Evolutionary conservation across 2,888 invertebrate genomes (phyloP), one percentile per base, ranked within the genome.

Genomic region (Oscheius sp.): DNA sequence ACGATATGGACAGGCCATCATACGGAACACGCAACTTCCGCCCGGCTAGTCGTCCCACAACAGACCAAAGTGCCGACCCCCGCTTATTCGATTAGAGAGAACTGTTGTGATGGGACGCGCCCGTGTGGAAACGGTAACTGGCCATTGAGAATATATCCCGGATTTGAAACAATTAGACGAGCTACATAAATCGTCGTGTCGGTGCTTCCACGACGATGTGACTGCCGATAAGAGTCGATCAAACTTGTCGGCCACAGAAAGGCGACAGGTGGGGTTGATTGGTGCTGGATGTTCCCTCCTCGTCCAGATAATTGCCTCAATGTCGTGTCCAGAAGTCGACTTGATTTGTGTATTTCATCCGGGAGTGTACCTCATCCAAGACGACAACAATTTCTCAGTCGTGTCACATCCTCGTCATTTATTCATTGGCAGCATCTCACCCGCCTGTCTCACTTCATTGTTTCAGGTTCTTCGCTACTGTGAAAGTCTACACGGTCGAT

Each of bases 401-500:
- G 49, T 66, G 66, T 66, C 49, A 49, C n/a, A 49, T 12, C n/a
- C 49, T 25, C 13, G 27, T 66, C 18, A 52, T 66, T 66, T 46
- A 66, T 66, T 66, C 66, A 66, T 66, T 49, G 66, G 52, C 18
- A 7, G 52, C 66, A 66, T 52, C 52, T 27, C 35, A 9, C 5
- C 35, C 35, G 35, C 35, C 35, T 35, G 35, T 35, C 35, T 35
- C 35, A 35, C 9, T 9, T 9, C 1, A 35, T 25, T 29, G 52
- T 74, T 92, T 0, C 93, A 96, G 96, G 94, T 95, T 69, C 90
- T 99, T 84, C 95, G 95, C 88, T 99, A 98, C 91, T 96, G 98
- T 90, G 99, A 99, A 89, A 95, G 96, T 90, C 92, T 97, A 61
- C 98, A 99, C 90, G 98, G 98, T 77, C 96, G 98, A 91, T 99